These are phyloP conservation scores for Brachionus koreanus DNA, from an alignment of 1,140 invertebrate species.

Conservation along the genomic window DNA sequence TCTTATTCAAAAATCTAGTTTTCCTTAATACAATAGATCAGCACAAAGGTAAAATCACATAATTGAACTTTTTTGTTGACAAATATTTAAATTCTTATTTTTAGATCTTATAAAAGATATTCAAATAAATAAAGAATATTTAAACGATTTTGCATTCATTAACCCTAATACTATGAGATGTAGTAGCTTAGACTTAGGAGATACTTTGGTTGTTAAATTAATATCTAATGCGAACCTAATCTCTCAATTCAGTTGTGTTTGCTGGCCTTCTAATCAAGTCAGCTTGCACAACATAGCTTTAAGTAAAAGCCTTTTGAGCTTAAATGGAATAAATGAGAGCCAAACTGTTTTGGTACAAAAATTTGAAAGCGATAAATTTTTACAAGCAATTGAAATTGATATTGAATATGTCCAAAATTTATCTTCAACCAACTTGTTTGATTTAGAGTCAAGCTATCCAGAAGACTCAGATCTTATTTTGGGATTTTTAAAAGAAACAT, in stretches of 20 bases:
- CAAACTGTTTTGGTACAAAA: constrained; percentile 19
- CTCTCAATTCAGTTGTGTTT: neutral
- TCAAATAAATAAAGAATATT: constrained; percentile 22
- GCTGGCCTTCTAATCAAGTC: constrained; percentile 37
- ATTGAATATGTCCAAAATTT: constrained; percentile 39
- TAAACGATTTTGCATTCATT: constrained; percentile 19
- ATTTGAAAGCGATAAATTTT: neutral
- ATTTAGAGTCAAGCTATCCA: neutral
- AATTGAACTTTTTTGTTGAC: no score
- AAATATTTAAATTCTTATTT: neutral
- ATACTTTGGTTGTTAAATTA: neutral
- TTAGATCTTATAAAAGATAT: neutral
- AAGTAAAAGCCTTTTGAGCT: neutral
- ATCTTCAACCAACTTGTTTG: neutral
- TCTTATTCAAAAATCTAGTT: neutral
- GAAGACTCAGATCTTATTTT: neutral
- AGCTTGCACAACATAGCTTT: neutral
- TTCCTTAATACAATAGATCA: neutral
- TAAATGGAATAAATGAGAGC: neutral
- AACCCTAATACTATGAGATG: constrained; percentile 33
- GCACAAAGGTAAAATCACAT: neutral
- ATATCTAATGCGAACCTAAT: neutral
- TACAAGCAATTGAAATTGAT: neutral
- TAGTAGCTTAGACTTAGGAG: neutral
- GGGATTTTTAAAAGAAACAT: constrained; percentile 17